Percentiles rank a stretch among this genome's conserved stretches.
phyloP scores from a whole-genome alignment of 2,797 vertebrate species.

The Eremophila alpestris region DNA sequence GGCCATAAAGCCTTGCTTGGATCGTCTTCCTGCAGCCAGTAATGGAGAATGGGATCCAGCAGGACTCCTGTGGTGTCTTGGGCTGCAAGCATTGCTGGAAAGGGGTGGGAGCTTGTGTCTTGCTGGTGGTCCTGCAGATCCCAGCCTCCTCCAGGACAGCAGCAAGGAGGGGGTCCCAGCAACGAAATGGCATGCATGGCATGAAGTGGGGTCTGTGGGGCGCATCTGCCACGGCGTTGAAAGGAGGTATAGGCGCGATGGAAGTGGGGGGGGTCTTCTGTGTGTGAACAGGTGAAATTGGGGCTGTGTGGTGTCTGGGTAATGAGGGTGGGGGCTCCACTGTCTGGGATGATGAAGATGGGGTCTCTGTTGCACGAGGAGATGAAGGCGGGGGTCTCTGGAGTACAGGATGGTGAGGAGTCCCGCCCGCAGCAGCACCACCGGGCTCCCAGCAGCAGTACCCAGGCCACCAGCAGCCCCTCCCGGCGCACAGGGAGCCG shows the following conservation, averaged over 20 bases:
- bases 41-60: background rate
- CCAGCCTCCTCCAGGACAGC: background rate
- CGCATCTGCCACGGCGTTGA: background rate
- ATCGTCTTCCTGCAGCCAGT: background rate
- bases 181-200: rapidly evolving
- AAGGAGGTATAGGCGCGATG: background rate
- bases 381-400: background rate
- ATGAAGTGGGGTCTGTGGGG: background rate
- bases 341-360: background rate
- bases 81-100: rapidly evolving
- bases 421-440: background rate
- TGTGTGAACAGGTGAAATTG: background rate
- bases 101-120: background rate
- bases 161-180: background rate
- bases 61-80: rapidly evolving
- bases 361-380: rapidly evolving
- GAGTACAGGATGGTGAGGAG: rapidly evolving
- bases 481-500: background rate
- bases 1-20: background rate
- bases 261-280: no score
- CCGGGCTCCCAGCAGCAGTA: rapidly evolving
- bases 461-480: background rate
- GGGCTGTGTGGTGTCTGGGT: background rate
- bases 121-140: rapidly evolving
- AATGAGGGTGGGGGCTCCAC: background rate